These are phyloP conservation scores for Ditula angustiorana DNA, from an alignment of 2,888 invertebrate genomes.

Conservation along the genomic window DNA sequence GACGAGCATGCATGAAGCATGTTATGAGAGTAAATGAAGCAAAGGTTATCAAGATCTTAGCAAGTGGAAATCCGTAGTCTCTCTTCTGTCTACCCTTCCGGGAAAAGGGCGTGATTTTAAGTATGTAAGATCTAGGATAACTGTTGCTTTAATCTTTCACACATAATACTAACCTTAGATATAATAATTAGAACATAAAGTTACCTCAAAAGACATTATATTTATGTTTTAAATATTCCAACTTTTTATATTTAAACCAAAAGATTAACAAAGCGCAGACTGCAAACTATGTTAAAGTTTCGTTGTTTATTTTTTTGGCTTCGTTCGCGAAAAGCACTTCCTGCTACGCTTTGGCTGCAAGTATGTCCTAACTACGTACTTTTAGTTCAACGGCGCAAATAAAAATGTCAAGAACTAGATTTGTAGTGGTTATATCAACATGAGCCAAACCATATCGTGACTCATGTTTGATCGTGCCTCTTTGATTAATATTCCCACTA, in stretches of 20 bases:
- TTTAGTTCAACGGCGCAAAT: background rate
- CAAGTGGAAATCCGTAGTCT: too few species aligned
- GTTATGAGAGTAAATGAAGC: too few species aligned
- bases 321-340: background rate
- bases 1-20: too few species aligned
- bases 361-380: background rate
- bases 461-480: constrained; percentile 1
- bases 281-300: background rate
- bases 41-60: too few species aligned
- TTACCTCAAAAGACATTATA: too few species aligned
- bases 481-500: constrained; percentile 32
- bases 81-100: too few species aligned
- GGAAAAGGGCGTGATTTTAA: too few species aligned
- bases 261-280: background rate
- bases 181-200: too few species aligned
- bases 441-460: constrained; percentile 3
- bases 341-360: background rate
- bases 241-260: background rate
- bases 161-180: too few species aligned
- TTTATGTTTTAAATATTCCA: too few species aligned
- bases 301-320: background rate
- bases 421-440: constrained; percentile 4
- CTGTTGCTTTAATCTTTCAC: too few species aligned
- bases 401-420: background rate
- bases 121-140: too few species aligned